Evolutionary conservation across 2,888 invertebrate species (phyloP).

Genomic region (Rapana venosa): DNA sequence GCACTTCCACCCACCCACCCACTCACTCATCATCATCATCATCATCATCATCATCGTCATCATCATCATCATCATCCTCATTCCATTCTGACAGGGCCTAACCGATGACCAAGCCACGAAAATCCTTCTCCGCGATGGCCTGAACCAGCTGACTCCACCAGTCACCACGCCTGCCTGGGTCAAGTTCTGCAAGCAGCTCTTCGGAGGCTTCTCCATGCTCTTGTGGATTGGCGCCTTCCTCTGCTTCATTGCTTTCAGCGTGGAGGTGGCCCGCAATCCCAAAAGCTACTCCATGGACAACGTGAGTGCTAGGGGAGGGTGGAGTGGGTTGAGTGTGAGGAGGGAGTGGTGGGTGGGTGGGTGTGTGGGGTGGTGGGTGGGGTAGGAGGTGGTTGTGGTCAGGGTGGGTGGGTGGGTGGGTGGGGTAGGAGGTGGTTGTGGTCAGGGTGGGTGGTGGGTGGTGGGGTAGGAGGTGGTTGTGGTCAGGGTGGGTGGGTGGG

Average conservation of each 20-base stretch:
- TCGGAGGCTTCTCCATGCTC: constrained; percentile 75
- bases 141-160: constrained; percentile 75
- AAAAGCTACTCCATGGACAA: constrained; percentile 10
- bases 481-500: too few species aligned
- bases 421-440: too few species aligned
- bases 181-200: constrained; percentile 75
- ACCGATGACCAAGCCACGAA: constrained; percentile 65
- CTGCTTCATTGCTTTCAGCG: constrained; percentile 94
- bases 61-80: background rate
- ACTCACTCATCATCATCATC: background rate
- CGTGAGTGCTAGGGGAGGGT: background rate
- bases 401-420: too few species aligned
- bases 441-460: too few species aligned
- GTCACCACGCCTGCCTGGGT: constrained; percentile 76
- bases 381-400: too few species aligned
- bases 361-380: too few species aligned
- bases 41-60: background rate
- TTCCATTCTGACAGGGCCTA: constrained; percentile 54
- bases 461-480: too few species aligned
- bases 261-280: constrained; percentile 55
- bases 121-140: constrained; percentile 73
- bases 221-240: constrained; percentile 81
- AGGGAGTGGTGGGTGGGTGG: too few species aligned
- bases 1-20: background rate
- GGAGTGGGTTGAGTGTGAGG: too few species aligned